Base-by-base conservation (phyloP, 2,113 vertebrate species). In the Neodon shergylaensis region DNA sequence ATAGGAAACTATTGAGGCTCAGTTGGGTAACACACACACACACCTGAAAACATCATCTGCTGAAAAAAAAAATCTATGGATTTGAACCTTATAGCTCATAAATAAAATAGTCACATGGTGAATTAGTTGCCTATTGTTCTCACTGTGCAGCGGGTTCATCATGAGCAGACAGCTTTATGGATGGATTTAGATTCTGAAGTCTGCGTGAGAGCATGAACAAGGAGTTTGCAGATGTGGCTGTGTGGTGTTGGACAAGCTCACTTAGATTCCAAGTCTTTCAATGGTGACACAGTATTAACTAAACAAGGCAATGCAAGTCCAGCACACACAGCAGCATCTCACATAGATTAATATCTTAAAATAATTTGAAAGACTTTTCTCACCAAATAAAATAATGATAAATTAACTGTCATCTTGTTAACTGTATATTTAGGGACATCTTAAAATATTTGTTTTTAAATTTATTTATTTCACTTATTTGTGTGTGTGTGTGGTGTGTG, bases 31-130 rank as follows among this genome's bases (percentile, higher is more conserved):
- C 93, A 90, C 83, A 72, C 68, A 72, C 33, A 19, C 68, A 70
- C 33, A n/a, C 16, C 36, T n/a, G 68, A 39, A 73, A 70, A 84
- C 36, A 58, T 70, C 39, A 44, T 63, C 93, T 89, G 42, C 13
- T 61, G 28, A 88, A 70, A 90, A 66, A 66, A 86, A 83, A 96
- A 90, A 49, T 31, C 28, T 70, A 58, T 81, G 39, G 52, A 47
- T 3, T 86, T 65, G 33, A 72, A 92, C 22, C 95, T 95, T 86
- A 13, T 79, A 47, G 86, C n/a, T 19, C 39, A 84, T 63, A 82
- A 74, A 93, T 77, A 79, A 85, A 76, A 82, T 7, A 92, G 70
- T 39, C 28, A 66, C 42, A 3, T 13, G 26, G 70, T 66, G 24
- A 68, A 52, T 16, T 68, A 44, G 79, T 70, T 87, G 58, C 21